Percentiles rank a stretch among this genome's conserved stretches.
Conservation (phyloP, 2,113 vertebrate genomes). For the Gobio gobio region DNA sequence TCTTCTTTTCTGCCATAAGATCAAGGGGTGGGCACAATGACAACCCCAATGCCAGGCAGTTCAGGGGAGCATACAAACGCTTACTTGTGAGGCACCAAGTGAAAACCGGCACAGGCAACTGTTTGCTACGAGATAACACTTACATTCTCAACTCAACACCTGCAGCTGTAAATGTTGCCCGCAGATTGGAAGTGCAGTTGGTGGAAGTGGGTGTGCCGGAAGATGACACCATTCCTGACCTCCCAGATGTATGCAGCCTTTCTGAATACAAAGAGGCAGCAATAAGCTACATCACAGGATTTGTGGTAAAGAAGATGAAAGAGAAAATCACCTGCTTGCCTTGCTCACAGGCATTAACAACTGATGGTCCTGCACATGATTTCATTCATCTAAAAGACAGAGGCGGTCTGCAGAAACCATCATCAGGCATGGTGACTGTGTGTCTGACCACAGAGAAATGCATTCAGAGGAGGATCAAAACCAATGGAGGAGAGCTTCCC, state of each 20-base stretch:
- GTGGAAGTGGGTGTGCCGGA: neutral
- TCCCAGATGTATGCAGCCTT: neutral
- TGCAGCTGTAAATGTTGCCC: neutral
- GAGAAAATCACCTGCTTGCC: neutral
- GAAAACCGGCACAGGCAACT: neutral
- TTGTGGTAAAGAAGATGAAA: neutral
- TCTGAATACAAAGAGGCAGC: neutral
- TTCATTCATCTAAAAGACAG: neutral
- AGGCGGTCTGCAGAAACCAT: neutral
- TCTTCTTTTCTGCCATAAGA: slow-evolving; percentile 37
- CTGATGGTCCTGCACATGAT: neutral
- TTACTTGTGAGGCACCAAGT: slow-evolving; percentile 26
- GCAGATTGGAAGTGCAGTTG: neutral
- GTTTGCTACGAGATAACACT: neutral
- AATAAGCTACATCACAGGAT: neutral
- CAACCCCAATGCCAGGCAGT: slow-evolving; percentile 34
- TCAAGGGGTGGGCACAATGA: slow-evolving; percentile 26
- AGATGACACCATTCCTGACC: neutral
- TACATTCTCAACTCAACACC: neutral
- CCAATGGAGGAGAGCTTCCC: neutral
- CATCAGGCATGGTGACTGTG: neutral
- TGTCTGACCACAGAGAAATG: neutral
- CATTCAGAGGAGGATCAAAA: neutral
- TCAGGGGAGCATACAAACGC: slow-evolving; percentile 32
- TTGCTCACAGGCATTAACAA: neutral